phyloP scores from a whole-genome alignment of 2,797 vertebrate species.

The Huso huso region DNA sequence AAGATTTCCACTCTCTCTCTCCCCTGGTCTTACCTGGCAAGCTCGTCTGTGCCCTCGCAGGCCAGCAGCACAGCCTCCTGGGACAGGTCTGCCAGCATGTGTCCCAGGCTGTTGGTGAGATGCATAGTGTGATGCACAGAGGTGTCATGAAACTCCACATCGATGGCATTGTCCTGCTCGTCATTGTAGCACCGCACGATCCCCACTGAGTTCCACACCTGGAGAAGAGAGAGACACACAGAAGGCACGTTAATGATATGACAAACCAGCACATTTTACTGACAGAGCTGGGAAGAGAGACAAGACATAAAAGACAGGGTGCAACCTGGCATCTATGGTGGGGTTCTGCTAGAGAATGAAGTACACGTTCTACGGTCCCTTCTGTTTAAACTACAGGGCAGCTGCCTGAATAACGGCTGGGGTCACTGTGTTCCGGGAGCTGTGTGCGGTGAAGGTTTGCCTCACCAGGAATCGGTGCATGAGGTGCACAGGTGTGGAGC shows the following conservation, averaged over 20 bases:
- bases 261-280: too few species aligned
- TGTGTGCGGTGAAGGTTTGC: not conserved
- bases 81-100: slow-evolving; percentile 81
- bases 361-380: too few species aligned
- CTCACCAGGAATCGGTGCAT: slow-evolving; percentile 90
- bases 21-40: slow-evolving; percentile 65
- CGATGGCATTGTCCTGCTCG: slow-evolving; percentile 89
- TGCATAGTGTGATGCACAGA: slow-evolving; percentile 88
- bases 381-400: too few species aligned
- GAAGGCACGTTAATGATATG: not conserved
- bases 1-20: not conserved
- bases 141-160: slow-evolving; percentile 89
- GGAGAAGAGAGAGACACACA: slow-evolving; percentile 7
- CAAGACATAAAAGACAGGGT: too few species aligned
- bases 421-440: too few species aligned
- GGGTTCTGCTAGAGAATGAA: too few species aligned
- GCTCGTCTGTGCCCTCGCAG: slow-evolving; percentile 73
- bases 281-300: too few species aligned
- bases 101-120: slow-evolving; percentile 77
- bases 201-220: slow-evolving; percentile 92
- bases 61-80: slow-evolving; percentile 82
- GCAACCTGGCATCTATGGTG: too few species aligned
- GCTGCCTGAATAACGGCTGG: too few species aligned
- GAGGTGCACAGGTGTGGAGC: slow-evolving; percentile 83
- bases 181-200: slow-evolving; percentile 91